Evolutionary conservation across 2,113 vertebrate species (phyloP).

Genomic region (Leptobrachium leishanense): DNA sequence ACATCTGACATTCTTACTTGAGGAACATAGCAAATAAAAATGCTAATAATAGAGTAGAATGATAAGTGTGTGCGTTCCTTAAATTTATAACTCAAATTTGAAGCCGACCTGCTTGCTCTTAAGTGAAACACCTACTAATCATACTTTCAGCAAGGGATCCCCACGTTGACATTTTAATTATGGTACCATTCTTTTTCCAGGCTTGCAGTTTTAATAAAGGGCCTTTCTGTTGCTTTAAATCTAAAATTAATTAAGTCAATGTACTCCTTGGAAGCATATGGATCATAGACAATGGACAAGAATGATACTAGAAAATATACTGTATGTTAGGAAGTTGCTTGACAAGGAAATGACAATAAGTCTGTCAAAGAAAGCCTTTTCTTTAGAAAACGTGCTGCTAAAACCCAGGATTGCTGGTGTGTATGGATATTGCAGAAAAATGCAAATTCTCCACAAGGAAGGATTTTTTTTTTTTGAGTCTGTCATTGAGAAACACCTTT

Average conservation of each 20-base stretch:
- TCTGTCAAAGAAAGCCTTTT: constrained; percentile 41
- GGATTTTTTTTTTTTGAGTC: background rate
- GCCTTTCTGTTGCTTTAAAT: constrained; percentile 68
- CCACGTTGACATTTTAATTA: constrained; percentile 67
- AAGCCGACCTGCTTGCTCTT: constrained; percentile 56
- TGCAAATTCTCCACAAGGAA: constrained; percentile 12
- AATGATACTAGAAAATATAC: constrained; percentile 62
- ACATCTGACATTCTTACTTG: constrained; percentile 38
- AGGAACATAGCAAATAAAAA: constrained; percentile 48
- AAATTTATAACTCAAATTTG: constrained; percentile 54
- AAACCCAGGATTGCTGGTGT: constrained; percentile 16
- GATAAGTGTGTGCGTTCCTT: constrained; percentile 48
- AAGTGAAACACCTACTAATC: constrained; percentile 64
- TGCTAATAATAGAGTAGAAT: constrained; percentile 45
- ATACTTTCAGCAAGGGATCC: constrained; percentile 64
- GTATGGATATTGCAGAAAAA: constrained; percentile 16
- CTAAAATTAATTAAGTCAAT: constrained; percentile 70
- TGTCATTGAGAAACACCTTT: constrained; percentile 9
- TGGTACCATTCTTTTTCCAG: constrained; percentile 58
- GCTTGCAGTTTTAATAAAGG: constrained; percentile 57
- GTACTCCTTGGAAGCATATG: constrained; percentile 59
- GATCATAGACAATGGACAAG: constrained; percentile 59
- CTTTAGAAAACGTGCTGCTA: constrained; percentile 18
- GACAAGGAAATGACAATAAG: constrained; percentile 44
- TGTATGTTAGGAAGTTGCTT: constrained; percentile 44